These are phyloP conservation scores for Melopsittacus undulatus DNA, from an alignment of 2,797 vertebrate genomes.

Conservation along the genomic window DNA sequence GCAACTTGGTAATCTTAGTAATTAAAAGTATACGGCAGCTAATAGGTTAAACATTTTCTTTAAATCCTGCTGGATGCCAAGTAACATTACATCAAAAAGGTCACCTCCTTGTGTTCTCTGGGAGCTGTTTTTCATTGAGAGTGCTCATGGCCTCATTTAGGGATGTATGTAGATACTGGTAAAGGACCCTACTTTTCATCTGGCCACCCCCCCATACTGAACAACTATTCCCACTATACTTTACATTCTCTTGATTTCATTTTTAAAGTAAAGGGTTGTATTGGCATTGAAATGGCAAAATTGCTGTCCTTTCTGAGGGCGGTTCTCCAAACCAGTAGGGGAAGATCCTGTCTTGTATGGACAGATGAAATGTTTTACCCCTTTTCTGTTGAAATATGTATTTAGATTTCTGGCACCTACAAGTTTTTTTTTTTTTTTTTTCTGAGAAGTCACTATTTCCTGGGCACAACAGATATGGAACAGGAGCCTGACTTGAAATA, in stretches of 20 bases:
- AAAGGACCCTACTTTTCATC: not conserved
- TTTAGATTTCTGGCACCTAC: not conserved
- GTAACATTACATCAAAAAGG: not conserved
- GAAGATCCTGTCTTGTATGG: not conserved
- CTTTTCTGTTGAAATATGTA: not conserved
- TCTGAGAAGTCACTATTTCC: not conserved
- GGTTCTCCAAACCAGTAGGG: not conserved
- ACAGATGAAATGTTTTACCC: not conserved
- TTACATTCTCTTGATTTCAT: not conserved
- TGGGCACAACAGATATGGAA: not conserved
- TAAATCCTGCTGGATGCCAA: not conserved
- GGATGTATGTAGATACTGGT: not conserved
- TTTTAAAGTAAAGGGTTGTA: not conserved
- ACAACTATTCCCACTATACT: not conserved
- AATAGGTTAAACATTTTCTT: not conserved
- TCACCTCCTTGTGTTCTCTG: not conserved
- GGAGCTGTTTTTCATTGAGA: not conserved
- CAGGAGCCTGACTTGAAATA: not conserved
- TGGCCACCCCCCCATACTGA: not conserved
- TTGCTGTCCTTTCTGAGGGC: not conserved
- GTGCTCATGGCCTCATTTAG: not conserved
- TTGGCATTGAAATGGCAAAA: not conserved
- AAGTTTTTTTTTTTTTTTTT: slow-evolving; percentile 7
- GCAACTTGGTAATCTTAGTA: not conserved
- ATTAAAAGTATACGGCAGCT: not conserved